Evolutionary conservation across 2,888 invertebrate species (phyloP).

Genomic region (Vanessa cardui): DNA sequence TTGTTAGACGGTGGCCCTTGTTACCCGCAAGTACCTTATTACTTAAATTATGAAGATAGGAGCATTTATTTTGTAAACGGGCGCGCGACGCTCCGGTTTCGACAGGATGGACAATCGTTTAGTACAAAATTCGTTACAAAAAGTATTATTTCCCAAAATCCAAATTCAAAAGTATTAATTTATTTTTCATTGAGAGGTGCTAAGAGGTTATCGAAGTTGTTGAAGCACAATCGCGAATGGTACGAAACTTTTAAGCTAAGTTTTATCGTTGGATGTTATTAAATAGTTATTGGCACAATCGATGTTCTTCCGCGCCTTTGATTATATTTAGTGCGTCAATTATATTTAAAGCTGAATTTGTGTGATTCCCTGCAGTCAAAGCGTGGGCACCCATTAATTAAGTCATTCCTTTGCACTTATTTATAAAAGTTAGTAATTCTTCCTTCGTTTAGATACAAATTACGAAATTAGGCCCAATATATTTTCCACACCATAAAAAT

Average conservation of each 20-base stretch:
- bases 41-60: slow-evolving; percentile 80
- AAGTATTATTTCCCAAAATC: slow-evolving; percentile 80
- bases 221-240: slow-evolving; percentile 53
- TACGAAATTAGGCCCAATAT: slow-evolving; percentile 17
- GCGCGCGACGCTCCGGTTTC: slow-evolving; percentile 60
- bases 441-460: slow-evolving; percentile 20
- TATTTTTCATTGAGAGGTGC: slow-evolving; percentile 65
- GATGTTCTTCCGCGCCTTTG: slow-evolving; percentile 70
- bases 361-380: slow-evolving; percentile 33
- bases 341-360: slow-evolving; percentile 48
- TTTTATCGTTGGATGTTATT: slow-evolving; percentile 30
- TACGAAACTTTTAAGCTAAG: slow-evolving; percentile 26
- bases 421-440: slow-evolving; percentile 28
- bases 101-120: slow-evolving; percentile 66
- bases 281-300: slow-evolving; percentile 61
- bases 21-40: too few relatives aligned
- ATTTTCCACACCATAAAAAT: not conserved
- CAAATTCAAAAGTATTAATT: slow-evolving; percentile 78
- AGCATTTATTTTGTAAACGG: slow-evolving; percentile 72
- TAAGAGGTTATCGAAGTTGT: slow-evolving; percentile 57
- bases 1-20: too few relatives aligned
- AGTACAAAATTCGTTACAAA: slow-evolving; percentile 77
- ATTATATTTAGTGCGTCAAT: slow-evolving; percentile 61
- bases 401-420: slow-evolving; percentile 40
- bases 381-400: slow-evolving; percentile 36